Conservation (phyloP, 2,797 vertebrate species). For the Channallabes apus region DNA sequence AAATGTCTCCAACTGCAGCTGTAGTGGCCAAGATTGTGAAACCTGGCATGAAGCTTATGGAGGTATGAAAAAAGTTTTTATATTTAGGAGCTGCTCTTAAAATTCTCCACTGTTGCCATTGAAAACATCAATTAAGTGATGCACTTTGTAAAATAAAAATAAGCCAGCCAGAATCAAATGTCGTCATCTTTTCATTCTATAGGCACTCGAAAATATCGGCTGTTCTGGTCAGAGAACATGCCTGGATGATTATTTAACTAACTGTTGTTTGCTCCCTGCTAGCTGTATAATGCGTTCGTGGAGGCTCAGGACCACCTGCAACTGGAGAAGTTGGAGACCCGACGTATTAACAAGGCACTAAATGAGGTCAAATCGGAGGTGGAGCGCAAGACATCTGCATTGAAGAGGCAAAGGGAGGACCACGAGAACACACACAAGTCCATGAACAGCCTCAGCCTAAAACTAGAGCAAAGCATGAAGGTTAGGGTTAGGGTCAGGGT, state of each 20-base stretch:
- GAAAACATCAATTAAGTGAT: neutral
- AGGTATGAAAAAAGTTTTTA: slow-evolving; percentile 74
- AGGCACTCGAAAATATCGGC: neutral
- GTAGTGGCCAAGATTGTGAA: slow-evolving; percentile 93
- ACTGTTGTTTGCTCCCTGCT: slow-evolving; percentile 9
- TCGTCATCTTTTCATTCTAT: too few species aligned
- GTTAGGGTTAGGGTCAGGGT: too few species aligned
- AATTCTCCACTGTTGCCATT: neutral
- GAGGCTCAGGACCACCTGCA: slow-evolving; percentile 91
- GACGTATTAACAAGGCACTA: slow-evolving; percentile 86
- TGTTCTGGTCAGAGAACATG: neutral
- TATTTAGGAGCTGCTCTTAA: neutral
- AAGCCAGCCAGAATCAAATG: too few species aligned
- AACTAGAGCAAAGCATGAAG: too few species aligned
- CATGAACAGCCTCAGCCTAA: too few species aligned
- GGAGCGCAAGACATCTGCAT: slow-evolving; percentile 90
- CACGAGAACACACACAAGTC: too few species aligned
- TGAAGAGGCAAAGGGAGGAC: slow-evolving; percentile 91
- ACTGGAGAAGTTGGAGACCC: slow-evolving; percentile 88
- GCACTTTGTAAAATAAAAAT: neutral
- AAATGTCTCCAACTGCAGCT: slow-evolving; percentile 93
- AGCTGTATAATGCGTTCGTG: slow-evolving; percentile 94
- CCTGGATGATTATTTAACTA: neutral
- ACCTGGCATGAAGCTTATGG: slow-evolving; percentile 96
- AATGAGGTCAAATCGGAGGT: slow-evolving; percentile 94